A percentile compares a stretch with the other conserved stretches of the same genome.
Evolutionary conservation across 1,140 invertebrate genomes (phyloP).

Genomic region (Tribolium madens): DNA sequence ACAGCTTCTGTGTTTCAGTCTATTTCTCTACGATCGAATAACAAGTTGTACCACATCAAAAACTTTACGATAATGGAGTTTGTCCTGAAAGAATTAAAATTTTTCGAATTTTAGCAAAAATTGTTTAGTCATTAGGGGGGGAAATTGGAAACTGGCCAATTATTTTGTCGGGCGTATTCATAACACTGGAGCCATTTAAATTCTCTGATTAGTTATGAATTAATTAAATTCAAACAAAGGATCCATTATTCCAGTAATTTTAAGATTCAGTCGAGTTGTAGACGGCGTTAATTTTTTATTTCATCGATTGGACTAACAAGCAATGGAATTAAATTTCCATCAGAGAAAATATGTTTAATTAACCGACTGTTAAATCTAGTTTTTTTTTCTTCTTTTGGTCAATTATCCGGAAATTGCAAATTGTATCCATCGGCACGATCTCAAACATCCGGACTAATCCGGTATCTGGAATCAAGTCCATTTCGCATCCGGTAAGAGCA

Average conservation of each 20-base stretch:
- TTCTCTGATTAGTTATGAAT: constrained; percentile 39
- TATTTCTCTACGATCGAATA: constrained; percentile 37
- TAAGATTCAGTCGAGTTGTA: constrained; percentile 1
- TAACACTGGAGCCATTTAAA: constrained; percentile 30
- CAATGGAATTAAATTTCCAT: background rate
- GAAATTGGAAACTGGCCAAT: constrained; percentile 33
- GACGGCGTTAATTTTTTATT: constrained; percentile 2
- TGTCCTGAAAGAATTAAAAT: background rate
- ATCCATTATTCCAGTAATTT: constrained; percentile 29
- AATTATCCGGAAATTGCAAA: background rate
- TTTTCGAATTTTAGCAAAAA: constrained; percentile 21
- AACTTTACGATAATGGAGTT: constrained; percentile 39
- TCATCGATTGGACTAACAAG: constrained; percentile 5
- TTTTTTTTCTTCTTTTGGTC: constrained; percentile 38
- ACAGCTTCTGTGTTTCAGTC: constrained; percentile 39
- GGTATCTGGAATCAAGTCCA: background rate
- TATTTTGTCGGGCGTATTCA: constrained; percentile 29
- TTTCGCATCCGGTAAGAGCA: constrained; percentile 13
- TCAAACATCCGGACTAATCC: constrained; percentile 18
- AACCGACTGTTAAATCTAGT: constrained; percentile 21
- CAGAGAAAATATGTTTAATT: constrained; percentile 27
- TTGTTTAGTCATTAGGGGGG: constrained; percentile 36
- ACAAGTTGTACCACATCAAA: constrained; percentile 40
- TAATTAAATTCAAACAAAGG: constrained; percentile 38
- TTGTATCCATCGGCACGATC: background rate